phyloP scores from a whole-genome alignment of 2,113 vertebrate species.

The Lutjanus erythropterus region DNA sequence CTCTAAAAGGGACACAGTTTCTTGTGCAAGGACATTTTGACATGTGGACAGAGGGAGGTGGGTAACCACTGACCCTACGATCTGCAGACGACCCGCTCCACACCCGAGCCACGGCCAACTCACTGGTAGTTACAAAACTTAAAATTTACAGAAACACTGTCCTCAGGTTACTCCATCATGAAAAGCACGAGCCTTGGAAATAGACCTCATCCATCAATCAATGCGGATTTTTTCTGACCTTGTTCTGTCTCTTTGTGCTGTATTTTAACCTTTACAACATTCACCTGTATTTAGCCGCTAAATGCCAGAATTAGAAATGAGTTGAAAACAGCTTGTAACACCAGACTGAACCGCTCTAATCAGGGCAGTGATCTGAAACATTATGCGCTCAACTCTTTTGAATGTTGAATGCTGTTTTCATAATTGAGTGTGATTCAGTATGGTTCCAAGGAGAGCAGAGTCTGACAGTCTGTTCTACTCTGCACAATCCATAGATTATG shows the following conservation, averaged over 20 bases:
- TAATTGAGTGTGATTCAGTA: slow-evolving; percentile 9
- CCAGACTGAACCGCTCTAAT: not conserved
- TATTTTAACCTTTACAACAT: not conserved
- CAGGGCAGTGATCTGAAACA: not conserved
- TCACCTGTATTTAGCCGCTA: too few relatives aligned
- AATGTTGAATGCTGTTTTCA: not conserved
- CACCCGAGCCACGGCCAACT: too few relatives aligned
- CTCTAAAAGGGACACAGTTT: too few relatives aligned
- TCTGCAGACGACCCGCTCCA: too few relatives aligned
- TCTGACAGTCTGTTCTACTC: not conserved
- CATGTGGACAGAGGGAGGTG: too few relatives aligned
- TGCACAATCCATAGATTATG: not conserved
- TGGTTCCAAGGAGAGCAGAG: not conserved
- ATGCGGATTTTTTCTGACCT: not conserved
- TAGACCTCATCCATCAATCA: not conserved
- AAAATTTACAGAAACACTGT: too few relatives aligned
- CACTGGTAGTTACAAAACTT: too few relatives aligned
- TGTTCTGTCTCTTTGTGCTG: not conserved
- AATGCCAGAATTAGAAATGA: not conserved
- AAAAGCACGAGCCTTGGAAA: too few relatives aligned
- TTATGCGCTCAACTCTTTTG: not conserved
- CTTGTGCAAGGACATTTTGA: too few relatives aligned
- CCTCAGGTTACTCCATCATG: too few relatives aligned
- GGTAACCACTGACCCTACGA: too few relatives aligned
- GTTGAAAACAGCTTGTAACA: not conserved